Conservation (phyloP, 2,113 vertebrate species). For the Oryctolagus cuniculus region mOryCun1.1 NC_091444.1:15583001-15583500, state of each 20-base stretch:
- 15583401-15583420: rapidly evolving
- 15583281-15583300: neutral
- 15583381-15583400: neutral
- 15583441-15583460: rapidly evolving
- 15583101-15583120: slow-evolving; percentile 63
- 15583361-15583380: neutral
- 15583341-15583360: neutral
- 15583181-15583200: slow-evolving; percentile 57
- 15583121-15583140: slow-evolving; percentile 75
- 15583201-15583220: neutral
- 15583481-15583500: neutral
- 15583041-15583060: slow-evolving; percentile 73
- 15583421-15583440: rapidly evolving
- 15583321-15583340: neutral
- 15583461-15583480: neutral
- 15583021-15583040: slow-evolving; percentile 63
- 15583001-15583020: slow-evolving; percentile 60
- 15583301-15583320: neutral
- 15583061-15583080: slow-evolving; percentile 68
- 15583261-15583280: neutral
- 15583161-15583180: slow-evolving; percentile 58
- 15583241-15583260: slow-evolving; percentile 1
- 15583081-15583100: slow-evolving; percentile 63
- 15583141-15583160: slow-evolving; percentile 61
- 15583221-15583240: slow-evolving; percentile 58